These are phyloP conservation scores for Meriones psammophilus DNA, from an alignment of 2,797 vertebrate species.

Conservation along the genomic window DNA sequence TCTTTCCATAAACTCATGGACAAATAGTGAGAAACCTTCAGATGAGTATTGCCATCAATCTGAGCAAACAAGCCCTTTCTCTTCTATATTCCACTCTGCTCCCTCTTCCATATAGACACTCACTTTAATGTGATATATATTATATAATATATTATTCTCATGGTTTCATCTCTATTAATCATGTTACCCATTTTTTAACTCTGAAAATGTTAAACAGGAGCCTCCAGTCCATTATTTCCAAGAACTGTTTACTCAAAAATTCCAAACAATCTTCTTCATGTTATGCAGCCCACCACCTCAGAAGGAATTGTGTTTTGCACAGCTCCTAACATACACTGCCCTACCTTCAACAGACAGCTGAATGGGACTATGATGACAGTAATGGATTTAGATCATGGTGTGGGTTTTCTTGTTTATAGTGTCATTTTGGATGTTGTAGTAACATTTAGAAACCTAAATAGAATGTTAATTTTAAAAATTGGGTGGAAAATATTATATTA, in stretches of 20 bases:
- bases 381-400: not conserved
- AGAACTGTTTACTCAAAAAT: not conserved
- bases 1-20: not conserved
- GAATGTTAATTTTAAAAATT: not conserved
- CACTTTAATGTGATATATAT: not conserved
- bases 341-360: not conserved
- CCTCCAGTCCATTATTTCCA: not conserved
- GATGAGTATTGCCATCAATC: not conserved
- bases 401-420: not conserved
- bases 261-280: not conserved
- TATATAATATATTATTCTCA: not conserved
- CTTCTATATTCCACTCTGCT: not conserved
- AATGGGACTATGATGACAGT: not conserved
- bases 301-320: too few species aligned
- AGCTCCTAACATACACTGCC: not conserved
- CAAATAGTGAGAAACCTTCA: not conserved
- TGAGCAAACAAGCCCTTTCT: not conserved
- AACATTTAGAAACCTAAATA: constrained; percentile 9
- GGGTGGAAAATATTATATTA: not conserved
- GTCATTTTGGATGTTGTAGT: not conserved
- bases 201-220: not conserved
- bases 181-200: not conserved
- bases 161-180: not conserved
- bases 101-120: not conserved
- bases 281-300: not conserved